phyloP scores from a whole-genome alignment of 2,797 vertebrate species.

The Tokudaia muenninki region DNA sequence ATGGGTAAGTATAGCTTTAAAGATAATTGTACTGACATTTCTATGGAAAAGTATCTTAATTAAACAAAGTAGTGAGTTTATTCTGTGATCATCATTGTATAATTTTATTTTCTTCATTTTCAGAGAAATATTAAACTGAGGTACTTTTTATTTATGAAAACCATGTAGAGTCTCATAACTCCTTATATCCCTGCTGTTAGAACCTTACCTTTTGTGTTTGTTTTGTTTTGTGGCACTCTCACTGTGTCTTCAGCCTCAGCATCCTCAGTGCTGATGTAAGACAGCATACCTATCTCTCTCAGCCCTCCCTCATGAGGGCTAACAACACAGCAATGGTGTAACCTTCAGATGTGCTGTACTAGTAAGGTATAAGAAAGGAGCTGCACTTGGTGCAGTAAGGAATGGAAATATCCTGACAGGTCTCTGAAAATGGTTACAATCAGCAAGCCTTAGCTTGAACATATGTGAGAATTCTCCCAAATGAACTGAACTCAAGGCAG shows the following conservation, averaged over 20 bases:
- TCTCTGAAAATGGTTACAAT: slow-evolving; percentile 47
- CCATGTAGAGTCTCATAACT: neutral
- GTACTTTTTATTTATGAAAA: slow-evolving; percentile 64
- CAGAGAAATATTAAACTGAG: slow-evolving; percentile 43
- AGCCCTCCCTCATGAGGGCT: slow-evolving; percentile 32
- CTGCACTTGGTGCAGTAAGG: neutral
- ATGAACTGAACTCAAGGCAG: slow-evolving; percentile 20
- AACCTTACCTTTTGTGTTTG: neutral
- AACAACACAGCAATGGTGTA: neutral
- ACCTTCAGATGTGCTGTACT: neutral
- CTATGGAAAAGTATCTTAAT: slow-evolving; percentile 21
- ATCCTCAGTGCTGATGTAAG: neutral
- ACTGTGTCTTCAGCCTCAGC: neutral
- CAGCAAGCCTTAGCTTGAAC: slow-evolving; percentile 25
- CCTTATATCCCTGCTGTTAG: neutral
- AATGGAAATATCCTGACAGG: neutral
- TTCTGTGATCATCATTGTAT: neutral
- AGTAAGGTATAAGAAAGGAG: slow-evolving; percentile 14
- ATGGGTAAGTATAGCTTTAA: slow-evolving; percentile 90
- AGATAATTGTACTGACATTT: slow-evolving; percentile 57
- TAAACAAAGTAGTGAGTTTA: slow-evolving; percentile 40
- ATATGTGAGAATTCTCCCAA: neutral
- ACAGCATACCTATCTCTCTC: neutral
- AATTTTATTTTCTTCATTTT: slow-evolving; percentile 61
- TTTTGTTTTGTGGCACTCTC: neutral